phyloP scores from a whole-genome alignment of 2,888 invertebrate genomes.

The Cantharis rustica region DNA sequence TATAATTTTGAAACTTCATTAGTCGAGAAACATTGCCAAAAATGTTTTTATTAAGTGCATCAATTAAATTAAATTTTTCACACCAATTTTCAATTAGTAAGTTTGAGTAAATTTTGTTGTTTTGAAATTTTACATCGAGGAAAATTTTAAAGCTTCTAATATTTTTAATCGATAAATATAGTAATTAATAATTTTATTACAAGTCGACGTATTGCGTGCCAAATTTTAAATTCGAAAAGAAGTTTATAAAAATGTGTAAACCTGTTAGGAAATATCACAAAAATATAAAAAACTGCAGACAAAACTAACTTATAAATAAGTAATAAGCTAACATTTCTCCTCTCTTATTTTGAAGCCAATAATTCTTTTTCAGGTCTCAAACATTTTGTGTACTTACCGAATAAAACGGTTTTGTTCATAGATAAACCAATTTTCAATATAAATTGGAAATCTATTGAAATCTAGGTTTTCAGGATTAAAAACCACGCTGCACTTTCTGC shows the following conservation, averaged over 20 bases:
- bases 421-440: not conserved
- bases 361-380: not conserved
- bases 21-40: not conserved
- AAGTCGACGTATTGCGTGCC: not conserved
- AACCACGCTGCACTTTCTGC: not conserved
- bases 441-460: not conserved
- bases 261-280: not conserved
- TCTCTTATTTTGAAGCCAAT: not conserved
- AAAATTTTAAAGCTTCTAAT: not conserved
- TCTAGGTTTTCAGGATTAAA: not conserved
- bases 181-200: not conserved
- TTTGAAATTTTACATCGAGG: not conserved
- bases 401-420: not conserved
- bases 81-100: not conserved
- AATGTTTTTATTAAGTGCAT: not conserved
- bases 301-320: not conserved
- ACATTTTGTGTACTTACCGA: not conserved
- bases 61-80: not conserved
- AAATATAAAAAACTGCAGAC: not conserved
- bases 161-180: not conserved
- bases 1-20: not conserved
- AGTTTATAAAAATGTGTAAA: not conserved
- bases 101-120: not conserved
- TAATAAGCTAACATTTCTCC: not conserved
- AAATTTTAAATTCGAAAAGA: not conserved